Evolutionary conservation across 2,797 vertebrate genomes (phyloP), one percentile per base, ranked within the genome.

Genomic region (Eupleurogrammus muticus): DNA sequence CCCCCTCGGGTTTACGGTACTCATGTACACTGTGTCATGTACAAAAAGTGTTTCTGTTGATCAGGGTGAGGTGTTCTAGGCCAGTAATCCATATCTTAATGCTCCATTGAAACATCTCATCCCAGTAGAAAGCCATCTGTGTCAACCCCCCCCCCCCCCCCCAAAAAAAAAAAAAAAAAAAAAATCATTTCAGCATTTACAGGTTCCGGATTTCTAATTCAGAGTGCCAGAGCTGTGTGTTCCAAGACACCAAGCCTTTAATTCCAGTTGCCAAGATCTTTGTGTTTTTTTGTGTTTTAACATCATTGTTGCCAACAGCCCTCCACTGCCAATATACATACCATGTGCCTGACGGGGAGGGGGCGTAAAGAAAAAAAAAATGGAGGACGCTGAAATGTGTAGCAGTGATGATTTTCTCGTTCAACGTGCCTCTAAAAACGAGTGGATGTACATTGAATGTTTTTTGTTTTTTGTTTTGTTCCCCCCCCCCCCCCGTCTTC

Each of bases 281-380:
- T 79, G 53, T 47, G 53, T 28, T 53, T 60, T 82, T 76, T 44
- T 52, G 34, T 69, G 62, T 52, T 62, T 74, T 62, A 81, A 77
- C 85, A 87, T 89, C 76, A 87, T 82, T 38, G 74, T 93, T 92
- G 90, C 92, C 91, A 93, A 90, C 85, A 92, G 92, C 92, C 90
- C 90, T 92, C 89, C 87, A 93, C 92, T 93, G 92, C 92, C 92
- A 93, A 93, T 84, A 80, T 92, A 80, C 90, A 90, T 89, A 89
- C 80, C 90, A 91, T 92, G 92, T 93, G 92, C 92, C 92, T 93
- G 87, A 89, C 28, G 53, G 75, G 59, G 67, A 10, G 52, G 28
- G 12, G 36, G 34, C n/a, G 21, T 28, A 28, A 28, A 28, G 6
- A 28, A 28, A 28, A 28, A 28, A 28, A 28, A 28, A 28, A 28